Base-by-base conservation (phyloP, 1,140 invertebrate genomes). In the Zaprionus africanus region DNA sequence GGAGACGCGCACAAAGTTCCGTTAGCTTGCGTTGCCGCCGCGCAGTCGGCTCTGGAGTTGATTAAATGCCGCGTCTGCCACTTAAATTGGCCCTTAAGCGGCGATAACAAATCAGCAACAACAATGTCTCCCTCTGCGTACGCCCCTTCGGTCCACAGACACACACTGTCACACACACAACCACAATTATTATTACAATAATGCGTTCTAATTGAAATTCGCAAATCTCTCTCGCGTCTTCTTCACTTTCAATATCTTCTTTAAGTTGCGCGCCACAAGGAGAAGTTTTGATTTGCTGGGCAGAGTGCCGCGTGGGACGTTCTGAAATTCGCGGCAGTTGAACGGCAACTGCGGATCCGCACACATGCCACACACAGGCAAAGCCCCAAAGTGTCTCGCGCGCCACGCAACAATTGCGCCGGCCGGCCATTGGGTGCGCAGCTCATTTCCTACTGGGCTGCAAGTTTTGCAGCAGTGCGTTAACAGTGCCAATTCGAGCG, bases 11-110 rank as follows among this genome's bases (percentile, higher is more conserved):
- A 26, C 26, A 26, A 5, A 34, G 9, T 34, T 0, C 28, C 31
- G 31, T 34, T 34, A 34, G 31, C 31, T 34, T 34, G 31, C 67
- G 31, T 59, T 31, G 62, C 11, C 12, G 70, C 41, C 41, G 41
- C 41, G 41, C 41, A 17, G 41, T 46, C n/a, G 41, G 51, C 51
- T 11, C 58, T 60, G 65, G 36, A 63, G 19, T 68, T 51, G 85
- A 87, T 90, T 90, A 84, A 87, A 87, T 72, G 84, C 74, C 41
- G 41, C 41, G 41, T 17, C 65, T 76, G 61, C 46, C 85, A 90
- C 78, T 81, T 83, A 69, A 78, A 87, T 82, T 76, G 83, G 76
- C 83, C 66, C 78, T 86, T 73, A 79, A 86, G 72, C 68, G 51
- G 38, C 56, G 80, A 80, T 87, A 82, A 83, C 83, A 77, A 77